phyloP scores from a whole-genome alignment of 2,797 vertebrate species.

The Carcharodon carcharias region DNA sequence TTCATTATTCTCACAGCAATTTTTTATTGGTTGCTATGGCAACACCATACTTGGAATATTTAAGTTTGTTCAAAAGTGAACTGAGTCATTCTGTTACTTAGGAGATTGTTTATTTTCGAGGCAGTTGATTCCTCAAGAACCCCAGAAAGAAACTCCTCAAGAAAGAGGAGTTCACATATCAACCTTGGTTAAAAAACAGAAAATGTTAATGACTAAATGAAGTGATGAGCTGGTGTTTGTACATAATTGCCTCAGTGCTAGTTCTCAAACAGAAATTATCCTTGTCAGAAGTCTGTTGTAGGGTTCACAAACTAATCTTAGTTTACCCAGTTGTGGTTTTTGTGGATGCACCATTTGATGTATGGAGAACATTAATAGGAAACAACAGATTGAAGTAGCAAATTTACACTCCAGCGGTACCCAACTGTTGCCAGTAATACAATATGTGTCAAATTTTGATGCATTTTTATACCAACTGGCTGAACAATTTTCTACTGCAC shows the following conservation, averaged over 20 bases:
- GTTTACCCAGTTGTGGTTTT: background rate
- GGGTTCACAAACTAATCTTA: background rate
- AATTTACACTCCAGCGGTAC: background rate
- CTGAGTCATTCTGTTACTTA: background rate
- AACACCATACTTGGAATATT: background rate
- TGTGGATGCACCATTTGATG: background rate
- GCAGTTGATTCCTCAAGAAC: background rate
- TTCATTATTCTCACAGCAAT: background rate
- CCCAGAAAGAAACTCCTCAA: background rate
- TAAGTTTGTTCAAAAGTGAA: background rate
- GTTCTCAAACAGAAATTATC: background rate
- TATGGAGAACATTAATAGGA: background rate
- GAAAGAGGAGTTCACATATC: background rate
- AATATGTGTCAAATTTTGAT: background rate
- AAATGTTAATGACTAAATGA: background rate
- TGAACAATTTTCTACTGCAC: background rate
- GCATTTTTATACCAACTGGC: too few relatives aligned
- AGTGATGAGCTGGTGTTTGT: background rate
- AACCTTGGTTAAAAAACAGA: background rate
- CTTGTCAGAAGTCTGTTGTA: background rate
- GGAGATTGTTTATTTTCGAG: background rate
- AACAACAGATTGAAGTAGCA: background rate
- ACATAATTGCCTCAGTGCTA: background rate
- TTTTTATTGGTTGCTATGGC: background rate
- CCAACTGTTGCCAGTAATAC: background rate